Conservation (phyloP, 2,888 invertebrate species). For the Vandiemenella viatica region DNA sequence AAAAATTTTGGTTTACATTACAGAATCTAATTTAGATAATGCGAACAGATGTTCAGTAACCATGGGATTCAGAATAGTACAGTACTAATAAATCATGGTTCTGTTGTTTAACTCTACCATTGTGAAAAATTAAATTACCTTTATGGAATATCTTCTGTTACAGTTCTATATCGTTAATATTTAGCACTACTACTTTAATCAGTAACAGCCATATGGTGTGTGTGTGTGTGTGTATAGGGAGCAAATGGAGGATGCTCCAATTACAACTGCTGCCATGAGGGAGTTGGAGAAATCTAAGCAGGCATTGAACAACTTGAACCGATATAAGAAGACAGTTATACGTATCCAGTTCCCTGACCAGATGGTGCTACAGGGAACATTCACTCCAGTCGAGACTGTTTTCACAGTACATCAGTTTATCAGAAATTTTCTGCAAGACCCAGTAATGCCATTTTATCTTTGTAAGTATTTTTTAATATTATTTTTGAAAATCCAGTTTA, state of each 20-base stretch:
- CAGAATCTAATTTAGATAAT: too few relatives aligned
- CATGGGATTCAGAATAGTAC: too few relatives aligned
- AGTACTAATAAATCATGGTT: too few relatives aligned
- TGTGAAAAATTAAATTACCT: too few relatives aligned
- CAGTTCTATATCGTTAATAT: too few relatives aligned
- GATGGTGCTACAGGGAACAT: conserved; percentile 72
- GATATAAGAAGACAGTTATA: conserved; percentile 63
- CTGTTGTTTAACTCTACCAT: too few relatives aligned
- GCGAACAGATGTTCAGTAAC: too few relatives aligned
- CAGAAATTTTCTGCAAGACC: conserved; percentile 47
- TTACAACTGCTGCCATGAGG: conserved; percentile 50
- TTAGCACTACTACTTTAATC: too few relatives aligned
- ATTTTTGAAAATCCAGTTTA: too few relatives aligned
- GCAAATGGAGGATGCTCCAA: conserved; percentile 53
- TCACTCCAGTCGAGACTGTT: conserved; percentile 60
- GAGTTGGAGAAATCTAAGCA: conserved; percentile 40
- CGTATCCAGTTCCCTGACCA: conserved; percentile 77
- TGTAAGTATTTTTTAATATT: not conserved
- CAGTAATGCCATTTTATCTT: conserved; percentile 54
- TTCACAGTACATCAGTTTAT: conserved; percentile 58
- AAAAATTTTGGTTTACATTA: too few relatives aligned
- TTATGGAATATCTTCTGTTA: too few relatives aligned
- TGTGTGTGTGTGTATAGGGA: conserved; percentile 26
- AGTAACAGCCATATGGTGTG: too few relatives aligned
- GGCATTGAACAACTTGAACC: conserved; percentile 40